Conservation (phyloP, 2,888 invertebrate genomes). For the Ectemnius continuus region DNA sequence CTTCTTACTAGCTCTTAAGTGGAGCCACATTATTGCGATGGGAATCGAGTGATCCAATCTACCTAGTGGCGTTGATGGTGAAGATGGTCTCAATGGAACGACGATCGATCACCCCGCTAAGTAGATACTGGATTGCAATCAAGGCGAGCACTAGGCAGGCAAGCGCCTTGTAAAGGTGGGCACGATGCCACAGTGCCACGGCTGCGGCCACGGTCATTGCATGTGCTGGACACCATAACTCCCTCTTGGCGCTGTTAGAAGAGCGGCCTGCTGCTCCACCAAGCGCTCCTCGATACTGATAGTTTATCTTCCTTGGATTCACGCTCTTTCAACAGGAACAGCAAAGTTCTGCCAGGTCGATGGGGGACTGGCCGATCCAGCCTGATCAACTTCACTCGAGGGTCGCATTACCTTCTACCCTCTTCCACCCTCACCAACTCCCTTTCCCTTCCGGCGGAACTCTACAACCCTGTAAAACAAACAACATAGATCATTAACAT, state of each 20-base stretch:
- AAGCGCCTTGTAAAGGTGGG: conserved; percentile 81
- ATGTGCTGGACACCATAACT: conserved; percentile 76
- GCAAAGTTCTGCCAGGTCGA: neutral
- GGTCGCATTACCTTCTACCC: too few relatives aligned
- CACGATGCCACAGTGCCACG: conserved; percentile 79
- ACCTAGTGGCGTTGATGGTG: conserved; percentile 74
- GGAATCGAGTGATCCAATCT: conserved; percentile 29
- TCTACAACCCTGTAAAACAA: too few relatives aligned
- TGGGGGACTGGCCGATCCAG: neutral
- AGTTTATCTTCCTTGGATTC: neutral
- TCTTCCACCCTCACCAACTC: too few relatives aligned
- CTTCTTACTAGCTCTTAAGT: too few relatives aligned
- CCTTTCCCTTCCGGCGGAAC: too few relatives aligned
- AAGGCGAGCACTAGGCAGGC: conserved; percentile 82
- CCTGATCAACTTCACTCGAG: too few relatives aligned
- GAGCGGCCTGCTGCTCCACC: conserved; percentile 59
- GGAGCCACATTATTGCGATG: neutral
- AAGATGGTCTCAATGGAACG: conserved; percentile 75
- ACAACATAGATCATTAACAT: too few relatives aligned
- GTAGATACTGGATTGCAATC: conserved; percentile 85
- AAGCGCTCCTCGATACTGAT: conserved; percentile 29
- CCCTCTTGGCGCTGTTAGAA: conserved; percentile 68
- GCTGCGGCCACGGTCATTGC: conserved; percentile 77
- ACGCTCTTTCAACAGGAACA: neutral
- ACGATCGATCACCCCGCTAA: conserved; percentile 83